Base-by-base conservation (phyloP, 2,888 invertebrate species). In the Chaitophorus viminalis region DNA sequence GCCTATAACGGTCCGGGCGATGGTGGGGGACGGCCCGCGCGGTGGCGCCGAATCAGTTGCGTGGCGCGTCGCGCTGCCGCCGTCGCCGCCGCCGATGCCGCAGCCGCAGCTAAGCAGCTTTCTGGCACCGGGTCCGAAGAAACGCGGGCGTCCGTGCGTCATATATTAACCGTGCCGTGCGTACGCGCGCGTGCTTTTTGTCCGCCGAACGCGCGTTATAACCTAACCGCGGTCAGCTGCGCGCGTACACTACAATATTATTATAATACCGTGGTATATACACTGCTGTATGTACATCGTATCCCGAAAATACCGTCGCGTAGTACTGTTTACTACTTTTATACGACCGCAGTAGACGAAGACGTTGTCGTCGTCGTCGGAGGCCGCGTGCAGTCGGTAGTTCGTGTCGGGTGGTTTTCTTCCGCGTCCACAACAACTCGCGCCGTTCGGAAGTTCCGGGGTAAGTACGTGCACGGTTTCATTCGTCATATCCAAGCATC, bases 51-150 rank as follows among this genome's bases (percentile, higher is more conserved):
- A 29, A 52, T 54, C 77, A 76, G 77, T 54, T 52, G 77, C 25
- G 17, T 54, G 77, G 21, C 18, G 3, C 18, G 36, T 1, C 46
- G 46, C 68, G 84, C 17, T 65, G 29, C 21, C 70, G 60, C 18
- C 74, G 75, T 25, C 75, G 83, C 31, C 74, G 36, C 31, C 74
- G 74, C 31, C 33, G 72, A 18, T 33, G 68, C n/a, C n/a, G 17
- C 4, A 29, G 39, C 29, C 75, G 72, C 31, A 79, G 83, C 74
- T 21, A 33, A 79, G 31, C 39, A 31, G 74, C 79, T 87, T 87
- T 87, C 79, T 87, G 87, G 87, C 78, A 87, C 72, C 86, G 78
- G 33, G 86, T 79, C 79, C 74, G 31, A 74, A 39, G 81, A 65
- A 74, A 65, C 87, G 74, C 79, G 60, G 60, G 60, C 8, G 36